phyloP scores from a whole-genome alignment of 2,113 vertebrate genomes.

The Nerophis lumbriciformis region DNA sequence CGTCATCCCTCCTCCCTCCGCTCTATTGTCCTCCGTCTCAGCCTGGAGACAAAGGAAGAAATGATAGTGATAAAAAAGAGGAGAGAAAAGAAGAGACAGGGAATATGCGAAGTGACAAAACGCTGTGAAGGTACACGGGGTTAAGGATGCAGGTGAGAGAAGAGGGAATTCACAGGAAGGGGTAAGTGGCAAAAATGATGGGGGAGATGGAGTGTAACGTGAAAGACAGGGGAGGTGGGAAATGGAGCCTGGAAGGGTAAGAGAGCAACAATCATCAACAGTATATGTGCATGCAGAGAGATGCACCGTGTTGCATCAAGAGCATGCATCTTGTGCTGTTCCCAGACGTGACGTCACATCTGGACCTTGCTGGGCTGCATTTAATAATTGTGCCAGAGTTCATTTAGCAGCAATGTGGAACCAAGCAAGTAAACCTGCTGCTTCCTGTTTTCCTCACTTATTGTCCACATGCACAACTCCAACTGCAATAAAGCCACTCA shows the following conservation, averaged over 20 bases:
- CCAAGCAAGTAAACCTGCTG: conserved; percentile 33
- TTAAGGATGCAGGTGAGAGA: conserved; percentile 30
- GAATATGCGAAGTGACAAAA: conserved; percentile 18
- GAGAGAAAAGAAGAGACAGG: background rate
- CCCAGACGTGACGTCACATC: conserved; percentile 30
- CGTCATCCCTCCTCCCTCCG: conserved; percentile 42
- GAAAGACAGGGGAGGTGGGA: conserved; percentile 10
- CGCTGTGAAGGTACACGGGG: background rate
- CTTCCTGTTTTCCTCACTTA: background rate
- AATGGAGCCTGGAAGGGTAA: conserved; percentile 16
- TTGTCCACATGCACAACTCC: too few relatives aligned
- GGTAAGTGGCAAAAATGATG: conserved; percentile 26
- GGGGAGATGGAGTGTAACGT: conserved; percentile 14
- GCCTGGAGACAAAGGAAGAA: conserved; percentile 19
- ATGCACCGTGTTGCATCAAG: background rate
- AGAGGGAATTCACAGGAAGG: conserved; percentile 22
- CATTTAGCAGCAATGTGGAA: conserved; percentile 63
- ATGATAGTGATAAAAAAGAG: conserved; percentile 6
- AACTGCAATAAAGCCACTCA: too few relatives aligned
- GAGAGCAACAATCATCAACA: conserved; percentile 7
- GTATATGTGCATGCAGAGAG: conserved; percentile 3
- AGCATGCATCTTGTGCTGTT: background rate
- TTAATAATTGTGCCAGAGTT: conserved; percentile 66
- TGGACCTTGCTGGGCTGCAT: conserved; percentile 43
- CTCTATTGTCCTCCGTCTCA: conserved; percentile 27